Evolutionary conservation across 1,140 invertebrate genomes (phyloP).

Genomic region (Dendrolimus kikuchii): DNA sequence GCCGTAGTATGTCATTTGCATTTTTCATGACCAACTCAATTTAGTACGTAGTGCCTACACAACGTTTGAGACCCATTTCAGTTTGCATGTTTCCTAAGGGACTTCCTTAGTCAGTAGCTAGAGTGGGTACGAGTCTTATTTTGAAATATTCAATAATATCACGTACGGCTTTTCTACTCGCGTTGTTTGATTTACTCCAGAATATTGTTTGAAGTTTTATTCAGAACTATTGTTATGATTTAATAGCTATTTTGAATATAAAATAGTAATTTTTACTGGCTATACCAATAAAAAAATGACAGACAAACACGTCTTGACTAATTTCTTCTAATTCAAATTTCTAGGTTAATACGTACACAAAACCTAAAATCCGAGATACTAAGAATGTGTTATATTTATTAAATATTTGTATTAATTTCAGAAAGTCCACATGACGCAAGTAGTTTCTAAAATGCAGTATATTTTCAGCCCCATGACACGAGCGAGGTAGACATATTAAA

Average conservation of each 20-base stretch:
- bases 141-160: constrained; percentile 15
- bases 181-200: too few relatives aligned
- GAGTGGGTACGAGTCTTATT: constrained; percentile 3
- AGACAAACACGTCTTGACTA: too few relatives aligned
- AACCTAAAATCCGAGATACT: too few relatives aligned
- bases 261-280: too few relatives aligned
- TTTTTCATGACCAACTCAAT: constrained; percentile 24
- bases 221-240: too few relatives aligned
- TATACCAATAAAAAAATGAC: too few relatives aligned
- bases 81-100: constrained; percentile 13
- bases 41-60: constrained; percentile 12
- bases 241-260: too few relatives aligned
- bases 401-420: constrained; percentile 3
- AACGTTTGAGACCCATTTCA: constrained; percentile 14
- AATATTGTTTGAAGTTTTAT: too few relatives aligned
- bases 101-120: constrained; percentile 15
- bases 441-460: constrained; percentile 23
- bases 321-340: too few relatives aligned
- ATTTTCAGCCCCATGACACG: constrained; percentile 14
- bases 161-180: too few relatives aligned
- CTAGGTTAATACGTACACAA: too few relatives aligned
- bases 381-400: too few relatives aligned
- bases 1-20: constrained; percentile 20
- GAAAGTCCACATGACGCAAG: neutral
- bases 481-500: constrained; percentile 43